Base-by-base conservation (phyloP, 2,113 vertebrate genomes). In the Crypturellus undulatus region DNA sequence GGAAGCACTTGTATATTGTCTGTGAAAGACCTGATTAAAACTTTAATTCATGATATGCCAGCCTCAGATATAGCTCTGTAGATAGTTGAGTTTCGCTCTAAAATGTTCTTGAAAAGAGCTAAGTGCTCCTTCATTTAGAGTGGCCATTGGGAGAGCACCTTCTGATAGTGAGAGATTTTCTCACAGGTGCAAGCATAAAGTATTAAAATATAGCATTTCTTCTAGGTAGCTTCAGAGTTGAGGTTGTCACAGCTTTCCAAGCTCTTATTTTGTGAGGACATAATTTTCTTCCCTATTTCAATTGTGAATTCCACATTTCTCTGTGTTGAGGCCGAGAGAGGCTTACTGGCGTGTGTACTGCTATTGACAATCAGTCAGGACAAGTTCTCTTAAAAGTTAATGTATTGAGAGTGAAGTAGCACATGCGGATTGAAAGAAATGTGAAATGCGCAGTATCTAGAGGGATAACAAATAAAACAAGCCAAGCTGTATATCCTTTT, bases 11-110 rank as follows among this genome's bases (percentile, higher is more conserved):
- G 59, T 16, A 2, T 85, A 73, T 95, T 89, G 40, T 91, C 94
- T 97, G 88, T 96, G 91, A 87, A 90, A 71, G 59, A 91, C 85
- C 79, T 58, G 70, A 96, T 97, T 97, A 97, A 97, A 97, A 97
- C 68, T 93, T 92, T 94, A 86, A 87, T 90, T 96, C 30, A 5
- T 85, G 60, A 78, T 92, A 94, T 85, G 93, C 58, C 26, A 89
- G 64, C 91, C 38, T 94, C 73, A 90, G 92, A 76, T 56, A 69
- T 93, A 77, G 63, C 88, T 86, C 90, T n/a, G 9, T 54, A 81
- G 58, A 52, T 95, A 49, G 78, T 90, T 95, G 15, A 22, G 76
- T 91, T 87, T 96, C 96, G 54, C 70, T 63, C 16, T 82, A 54
- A 83, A 92, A 79, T 96, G 79, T 92, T 93, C 96, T 82, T 71